phyloP scores from a whole-genome alignment of 2,888 invertebrate genomes.

The Archips crataeganus region DNA sequence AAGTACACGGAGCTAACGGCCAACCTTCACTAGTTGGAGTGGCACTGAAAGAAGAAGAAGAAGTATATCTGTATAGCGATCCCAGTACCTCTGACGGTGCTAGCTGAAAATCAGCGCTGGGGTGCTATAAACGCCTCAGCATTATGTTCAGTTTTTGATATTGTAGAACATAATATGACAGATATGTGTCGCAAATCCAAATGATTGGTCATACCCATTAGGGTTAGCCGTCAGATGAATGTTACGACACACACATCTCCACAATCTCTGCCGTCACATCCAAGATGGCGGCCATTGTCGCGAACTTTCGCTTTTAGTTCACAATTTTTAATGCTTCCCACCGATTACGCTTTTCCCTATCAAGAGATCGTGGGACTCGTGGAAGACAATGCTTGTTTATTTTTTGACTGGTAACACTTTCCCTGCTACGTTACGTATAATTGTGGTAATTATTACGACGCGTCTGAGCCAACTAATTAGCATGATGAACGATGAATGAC shows the following conservation, averaged over 20 bases:
- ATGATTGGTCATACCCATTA: constrained; percentile 18
- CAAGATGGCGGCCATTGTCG: constrained; percentile 64
- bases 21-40: too few species aligned
- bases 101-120: too few species aligned
- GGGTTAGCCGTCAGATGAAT: constrained; percentile 2
- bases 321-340: constrained; percentile 72
- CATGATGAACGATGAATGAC: constrained; percentile 46
- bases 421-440: constrained; percentile 69
- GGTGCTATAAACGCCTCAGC: too few species aligned
- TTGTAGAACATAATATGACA: not conserved
- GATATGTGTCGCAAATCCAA: not conserved
- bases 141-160: too few species aligned
- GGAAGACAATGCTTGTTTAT: constrained; percentile 75
- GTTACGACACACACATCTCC: constrained; percentile 39
- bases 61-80: too few species aligned
- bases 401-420: constrained; percentile 76
- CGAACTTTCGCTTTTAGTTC: constrained; percentile 74
- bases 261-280: constrained; percentile 44
- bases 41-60: too few species aligned
- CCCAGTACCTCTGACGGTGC: too few species aligned
- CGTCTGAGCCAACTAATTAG: constrained; percentile 56
- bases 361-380: constrained; percentile 79
- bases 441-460: constrained; percentile 61
- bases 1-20: too few species aligned
- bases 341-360: constrained; percentile 81